phyloP scores from a whole-genome alignment of 1,140 invertebrate genomes.

The Aporrectodea caliginosa region DNA sequence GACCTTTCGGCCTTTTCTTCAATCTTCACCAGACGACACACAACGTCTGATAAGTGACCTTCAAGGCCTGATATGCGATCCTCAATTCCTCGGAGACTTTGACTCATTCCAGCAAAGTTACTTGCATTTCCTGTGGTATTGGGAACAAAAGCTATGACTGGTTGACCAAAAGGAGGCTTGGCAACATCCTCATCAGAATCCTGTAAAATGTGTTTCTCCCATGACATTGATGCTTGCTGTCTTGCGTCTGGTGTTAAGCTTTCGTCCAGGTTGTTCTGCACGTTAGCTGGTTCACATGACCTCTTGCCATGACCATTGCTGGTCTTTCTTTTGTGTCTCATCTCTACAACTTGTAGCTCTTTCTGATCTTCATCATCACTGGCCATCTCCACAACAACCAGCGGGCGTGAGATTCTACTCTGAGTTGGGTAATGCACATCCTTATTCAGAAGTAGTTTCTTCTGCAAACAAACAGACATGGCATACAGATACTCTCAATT shows the following conservation, averaged over 20 bases:
- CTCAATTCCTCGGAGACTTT: background rate
- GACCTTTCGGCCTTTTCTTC: conserved; percentile 10
- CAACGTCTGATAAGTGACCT: background rate
- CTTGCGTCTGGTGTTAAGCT: too few relatives aligned
- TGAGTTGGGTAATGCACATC: background rate
- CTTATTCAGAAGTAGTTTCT: background rate
- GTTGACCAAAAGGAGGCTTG: background rate
- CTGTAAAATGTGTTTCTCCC: background rate
- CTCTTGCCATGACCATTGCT: background rate
- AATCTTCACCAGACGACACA: conserved; percentile 1
- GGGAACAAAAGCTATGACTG: background rate
- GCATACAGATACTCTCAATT: too few relatives aligned
- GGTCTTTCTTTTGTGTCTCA: background rate
- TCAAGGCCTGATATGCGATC: background rate
- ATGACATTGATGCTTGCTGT: too few relatives aligned
- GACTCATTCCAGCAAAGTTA: background rate
- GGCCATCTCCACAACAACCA: background rate
- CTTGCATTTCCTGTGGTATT: background rate
- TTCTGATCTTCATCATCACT: background rate
- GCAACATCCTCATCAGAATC: background rate
- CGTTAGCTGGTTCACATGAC: too few relatives aligned
- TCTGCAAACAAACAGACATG: background rate
- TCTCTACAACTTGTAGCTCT: background rate
- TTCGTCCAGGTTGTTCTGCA: background rate
- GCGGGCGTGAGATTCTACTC: background rate